Percentiles rank a stretch among this genome's conserved stretches.
Conservation (phyloP, 2,888 invertebrate species). For the Cyclophora punctaria region DNA sequence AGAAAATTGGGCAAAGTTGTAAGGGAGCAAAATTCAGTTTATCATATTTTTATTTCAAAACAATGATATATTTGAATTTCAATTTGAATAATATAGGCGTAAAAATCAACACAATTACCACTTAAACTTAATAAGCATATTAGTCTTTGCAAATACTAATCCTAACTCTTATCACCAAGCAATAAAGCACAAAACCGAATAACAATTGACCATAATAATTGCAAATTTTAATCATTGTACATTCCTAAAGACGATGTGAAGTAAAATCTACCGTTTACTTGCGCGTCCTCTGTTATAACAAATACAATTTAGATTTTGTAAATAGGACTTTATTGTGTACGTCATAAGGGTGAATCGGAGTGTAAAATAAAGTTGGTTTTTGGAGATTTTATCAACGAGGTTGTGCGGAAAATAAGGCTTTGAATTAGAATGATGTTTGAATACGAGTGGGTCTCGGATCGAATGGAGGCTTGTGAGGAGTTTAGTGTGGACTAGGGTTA, state of each 20-base stretch:
- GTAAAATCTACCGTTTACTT: conserved; percentile 21
- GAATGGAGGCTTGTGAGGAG: too few relatives aligned
- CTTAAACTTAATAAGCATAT: not conserved
- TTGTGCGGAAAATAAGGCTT: conserved; percentile 35
- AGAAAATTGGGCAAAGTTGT: too few relatives aligned
- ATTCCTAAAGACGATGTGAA: conserved; percentile 26
- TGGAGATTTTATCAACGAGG: conserved; percentile 39
- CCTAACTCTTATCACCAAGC: not conserved
- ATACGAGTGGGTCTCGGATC: too few relatives aligned
- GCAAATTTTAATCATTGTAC: conserved; percentile 19
- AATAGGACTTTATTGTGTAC: conserved; percentile 14
- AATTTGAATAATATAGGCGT: too few relatives aligned
- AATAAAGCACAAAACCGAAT: conserved; percentile 6
- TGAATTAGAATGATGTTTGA: conserved; percentile 16
- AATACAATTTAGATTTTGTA: conserved; percentile 13
- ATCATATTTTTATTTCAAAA: too few relatives aligned
- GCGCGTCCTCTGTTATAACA: conserved; percentile 18
- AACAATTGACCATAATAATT: conserved; percentile 6
- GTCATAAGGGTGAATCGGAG: conserved; percentile 12
- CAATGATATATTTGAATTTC: too few relatives aligned
- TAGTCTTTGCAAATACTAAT: not conserved
- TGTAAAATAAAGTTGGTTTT: conserved; percentile 8
- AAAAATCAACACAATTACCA: not conserved
- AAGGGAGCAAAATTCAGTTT: too few relatives aligned
- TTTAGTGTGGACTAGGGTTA: too few relatives aligned